A percentile compares a stretch with the other conserved stretches of the same genome.
These are phyloP conservation scores for Sterrhoptilus dennistouni DNA, from an alignment of 2,113 vertebrate species.

Conservation along the genomic window DNA sequence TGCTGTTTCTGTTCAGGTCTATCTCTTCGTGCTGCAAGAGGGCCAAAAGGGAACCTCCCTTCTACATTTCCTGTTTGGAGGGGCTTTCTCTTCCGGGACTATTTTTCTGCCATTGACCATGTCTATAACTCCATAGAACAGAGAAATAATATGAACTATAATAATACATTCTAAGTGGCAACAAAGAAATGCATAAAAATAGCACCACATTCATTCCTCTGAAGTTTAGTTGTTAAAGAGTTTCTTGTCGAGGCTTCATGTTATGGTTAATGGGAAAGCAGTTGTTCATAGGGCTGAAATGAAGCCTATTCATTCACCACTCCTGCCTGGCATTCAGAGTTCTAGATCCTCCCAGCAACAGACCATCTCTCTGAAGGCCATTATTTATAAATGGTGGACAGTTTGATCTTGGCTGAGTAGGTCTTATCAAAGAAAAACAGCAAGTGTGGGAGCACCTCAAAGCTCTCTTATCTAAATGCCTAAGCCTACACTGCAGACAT, in stretches of 20 bases:
- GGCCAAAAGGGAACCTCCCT: background rate
- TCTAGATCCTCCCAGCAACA: background rate
- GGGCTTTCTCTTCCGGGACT: background rate
- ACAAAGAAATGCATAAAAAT: background rate
- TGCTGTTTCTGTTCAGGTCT: background rate
- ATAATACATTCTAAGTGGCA: background rate
- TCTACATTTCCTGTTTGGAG: background rate
- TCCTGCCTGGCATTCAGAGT: background rate
- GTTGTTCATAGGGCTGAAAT: background rate
- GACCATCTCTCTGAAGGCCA: background rate
- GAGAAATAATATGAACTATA: background rate
- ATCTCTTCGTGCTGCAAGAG: background rate
- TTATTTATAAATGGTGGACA: background rate
- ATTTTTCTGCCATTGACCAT: background rate
- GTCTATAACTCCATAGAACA: background rate
- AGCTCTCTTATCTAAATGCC: background rate
- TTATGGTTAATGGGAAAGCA: background rate
- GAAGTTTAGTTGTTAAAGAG: background rate
- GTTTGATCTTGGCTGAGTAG: background rate
- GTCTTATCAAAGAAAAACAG: background rate
- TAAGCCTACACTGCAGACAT: background rate
- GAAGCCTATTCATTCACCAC: background rate
- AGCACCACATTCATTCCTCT: background rate
- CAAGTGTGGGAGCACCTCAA: background rate
- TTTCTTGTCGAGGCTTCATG: fast-evolving